Base-by-base conservation (phyloP, 2,888 invertebrate genomes). In the Rhagonycha fulva region DNA sequence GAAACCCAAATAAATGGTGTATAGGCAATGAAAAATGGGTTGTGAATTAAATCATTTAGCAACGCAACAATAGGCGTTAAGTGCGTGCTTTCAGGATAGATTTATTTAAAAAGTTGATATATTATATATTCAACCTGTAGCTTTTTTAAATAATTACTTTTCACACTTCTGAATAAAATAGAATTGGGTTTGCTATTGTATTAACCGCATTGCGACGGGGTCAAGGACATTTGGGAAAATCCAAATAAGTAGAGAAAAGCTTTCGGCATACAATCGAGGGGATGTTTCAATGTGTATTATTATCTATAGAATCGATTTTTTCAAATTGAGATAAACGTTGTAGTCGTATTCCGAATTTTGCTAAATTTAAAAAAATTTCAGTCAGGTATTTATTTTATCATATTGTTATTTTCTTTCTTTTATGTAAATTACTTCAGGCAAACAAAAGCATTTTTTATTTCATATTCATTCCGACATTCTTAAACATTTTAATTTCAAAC, bases 201-300 rank as follows among this genome's bases (percentile, higher is more conserved):
- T 47, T 47, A 66, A 66, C 63, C 26, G 63, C 63, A 66, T 24
- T 66, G 63, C 63, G 63, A 66, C 63, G 26, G 63, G 63, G 63
- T 66, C 63, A 66, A 66, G 63, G 63, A 66, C 26, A 66, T 66
- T 66, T 66, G 12, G 63, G 63, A 66, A 63, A 66, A 66, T 24
- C 23, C 26, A 24, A 26, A 26, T 26, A 66, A 66, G 24, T 66
- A 12, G 26, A 66, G 24, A 9, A 63, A 66, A 24, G 19, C 63
- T 47, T 47, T 47, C 47, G n/a, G 26, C 7, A 7, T 66, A n/a
- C 9, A 66, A n/a, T 24, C n/a, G 11, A n/a, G 24, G 19, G 9
- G 23, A 24, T 12, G 24, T 66, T 62, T 62, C 23, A 47, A 47
- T 47, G n/a, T 47, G 2, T 14, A 19, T 62, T 23, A 12, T 19